Evolutionary conservation across 2,888 invertebrate species (phyloP), one percentile per base, ranked within the genome.

Genomic region (Pocota personata): DNA sequence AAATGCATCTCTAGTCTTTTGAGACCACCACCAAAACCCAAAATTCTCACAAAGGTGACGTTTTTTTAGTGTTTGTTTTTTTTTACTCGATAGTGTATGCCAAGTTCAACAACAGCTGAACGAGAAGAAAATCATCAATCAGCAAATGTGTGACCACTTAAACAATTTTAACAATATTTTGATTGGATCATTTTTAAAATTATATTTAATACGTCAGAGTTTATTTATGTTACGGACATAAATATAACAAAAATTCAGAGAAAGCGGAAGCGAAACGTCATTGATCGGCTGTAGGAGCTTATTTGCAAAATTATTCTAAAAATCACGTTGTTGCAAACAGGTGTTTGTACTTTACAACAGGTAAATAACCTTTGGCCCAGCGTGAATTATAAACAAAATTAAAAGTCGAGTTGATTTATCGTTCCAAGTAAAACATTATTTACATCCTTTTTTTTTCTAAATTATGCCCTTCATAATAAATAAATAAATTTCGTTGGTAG

Each of bases 121-220:
- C 16, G 5, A 8, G 21, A 32, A 69, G 3, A n/a, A 46, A 14
- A 14, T 19, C 16, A 46, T 48, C 32, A 35, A 46, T 57, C 14
- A 57, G 8, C 1, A n/a, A 24, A 30, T 43, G 14, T 46, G 32
- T 46, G 58, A 24, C n/a, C 46, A 58, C 40, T 30, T n/a, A 5
- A 16, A 46, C 37, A 40, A 37, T 43, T 60, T 37, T 3, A 16
- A 43, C 50, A 40, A 46, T 43, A 67, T 40, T 76, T 32, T 55
- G 10, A 67, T 73, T 58, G 24, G 24, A 50, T 77, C 52, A 66
- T 66, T 58, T 72, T 77, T 40, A 72, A 77, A 66, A 58, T 72
- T 78, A 30, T 72, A 50, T 58, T 12, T 2, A 35, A 55, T 46
- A 66, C 75, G 75, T 75, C 75, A 75, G 73, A 12, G 46, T 35